Evolutionary conservation across 2,113 vertebrate genomes (phyloP).

Genomic region (Xiphorhynchus elegans): DNA sequence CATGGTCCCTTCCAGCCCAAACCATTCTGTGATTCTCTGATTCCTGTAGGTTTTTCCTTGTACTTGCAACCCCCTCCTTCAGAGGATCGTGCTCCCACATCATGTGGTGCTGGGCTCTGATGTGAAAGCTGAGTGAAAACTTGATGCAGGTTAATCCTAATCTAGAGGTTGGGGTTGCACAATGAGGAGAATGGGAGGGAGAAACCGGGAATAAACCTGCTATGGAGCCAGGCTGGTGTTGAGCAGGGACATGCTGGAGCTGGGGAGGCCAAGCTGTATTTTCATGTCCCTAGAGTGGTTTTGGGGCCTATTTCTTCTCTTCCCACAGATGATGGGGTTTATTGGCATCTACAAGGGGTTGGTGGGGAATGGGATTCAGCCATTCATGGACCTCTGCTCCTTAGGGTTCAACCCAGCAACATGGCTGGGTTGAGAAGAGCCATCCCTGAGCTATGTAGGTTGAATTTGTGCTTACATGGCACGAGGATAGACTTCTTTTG

Average conservation of each 20-base stretch:
- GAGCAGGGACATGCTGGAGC: background rate
- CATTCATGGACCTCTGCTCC: background rate
- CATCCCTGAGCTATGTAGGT: background rate
- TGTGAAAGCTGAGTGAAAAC: background rate
- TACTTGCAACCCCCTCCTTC: background rate
- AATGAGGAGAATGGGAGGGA: background rate
- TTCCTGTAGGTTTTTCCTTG: background rate
- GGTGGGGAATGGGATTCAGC: background rate
- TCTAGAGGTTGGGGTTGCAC: background rate
- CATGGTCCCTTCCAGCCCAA: background rate
- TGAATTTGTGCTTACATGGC: background rate
- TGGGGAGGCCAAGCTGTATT: background rate
- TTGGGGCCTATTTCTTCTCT: background rate
- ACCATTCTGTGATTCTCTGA: background rate
- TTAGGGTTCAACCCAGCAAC: background rate
- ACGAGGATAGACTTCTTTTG: background rate
- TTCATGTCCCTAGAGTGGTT: background rate
- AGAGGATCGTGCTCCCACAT: rapidly evolving
- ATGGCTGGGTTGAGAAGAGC: background rate
- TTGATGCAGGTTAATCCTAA: background rate
- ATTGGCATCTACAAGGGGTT: background rate
- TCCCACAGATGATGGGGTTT: background rate
- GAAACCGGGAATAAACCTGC: background rate
- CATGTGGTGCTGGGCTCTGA: rapidly evolving
- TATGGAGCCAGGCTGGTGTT: background rate